A percentile compares a stretch with the other conserved stretches of the same genome.
These are phyloP conservation scores for Mamestra brassicae DNA, from an alignment of 2,888 invertebrate species.

Conservation along the genomic window DNA sequence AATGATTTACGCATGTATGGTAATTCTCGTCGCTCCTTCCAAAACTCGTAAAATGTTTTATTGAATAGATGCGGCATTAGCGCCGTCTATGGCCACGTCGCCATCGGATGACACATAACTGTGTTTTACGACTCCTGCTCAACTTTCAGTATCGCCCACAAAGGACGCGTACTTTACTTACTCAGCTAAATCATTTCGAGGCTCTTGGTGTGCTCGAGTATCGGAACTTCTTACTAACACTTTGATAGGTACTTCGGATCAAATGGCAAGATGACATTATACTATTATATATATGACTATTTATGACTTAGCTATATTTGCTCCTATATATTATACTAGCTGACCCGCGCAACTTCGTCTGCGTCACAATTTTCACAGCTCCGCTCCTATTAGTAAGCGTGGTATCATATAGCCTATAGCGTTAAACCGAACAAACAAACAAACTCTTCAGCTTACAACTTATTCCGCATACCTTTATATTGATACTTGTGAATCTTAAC, in stretches of 20 bases:
- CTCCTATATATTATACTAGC: not conserved
- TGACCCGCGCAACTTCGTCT: too few relatives aligned
- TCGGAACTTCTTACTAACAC: slow-evolving; percentile 24
- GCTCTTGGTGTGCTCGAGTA: slow-evolving; percentile 20
- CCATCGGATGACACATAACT: slow-evolving; percentile 57
- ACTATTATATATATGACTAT: too few relatives aligned
- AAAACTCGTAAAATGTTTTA: slow-evolving; percentile 66
- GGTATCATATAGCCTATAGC: too few relatives aligned
- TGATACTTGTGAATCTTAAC: too few relatives aligned
- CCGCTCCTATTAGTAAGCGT: too few relatives aligned
- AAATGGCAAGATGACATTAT: slow-evolving; percentile 18
- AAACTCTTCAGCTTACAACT: too few relatives aligned
- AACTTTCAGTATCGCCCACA: slow-evolving; percentile 53
- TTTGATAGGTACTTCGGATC: slow-evolving; percentile 13
- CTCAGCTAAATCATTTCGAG: slow-evolving; percentile 41
- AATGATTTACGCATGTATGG: slow-evolving; percentile 63
- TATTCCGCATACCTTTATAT: too few relatives aligned
- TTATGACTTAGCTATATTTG: slow-evolving; percentile 5
- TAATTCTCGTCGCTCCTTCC: slow-evolving; percentile 51
- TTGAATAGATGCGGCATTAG: slow-evolving; percentile 64
- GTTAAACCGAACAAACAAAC: too few relatives aligned
- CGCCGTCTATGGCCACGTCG: slow-evolving; percentile 46
- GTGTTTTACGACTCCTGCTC: slow-evolving; percentile 55
- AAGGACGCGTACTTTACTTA: slow-evolving; percentile 23
- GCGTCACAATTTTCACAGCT: too few relatives aligned